Conservation (phyloP, 2,888 invertebrate genomes). For the Agrenia bidenticulata region DNA sequence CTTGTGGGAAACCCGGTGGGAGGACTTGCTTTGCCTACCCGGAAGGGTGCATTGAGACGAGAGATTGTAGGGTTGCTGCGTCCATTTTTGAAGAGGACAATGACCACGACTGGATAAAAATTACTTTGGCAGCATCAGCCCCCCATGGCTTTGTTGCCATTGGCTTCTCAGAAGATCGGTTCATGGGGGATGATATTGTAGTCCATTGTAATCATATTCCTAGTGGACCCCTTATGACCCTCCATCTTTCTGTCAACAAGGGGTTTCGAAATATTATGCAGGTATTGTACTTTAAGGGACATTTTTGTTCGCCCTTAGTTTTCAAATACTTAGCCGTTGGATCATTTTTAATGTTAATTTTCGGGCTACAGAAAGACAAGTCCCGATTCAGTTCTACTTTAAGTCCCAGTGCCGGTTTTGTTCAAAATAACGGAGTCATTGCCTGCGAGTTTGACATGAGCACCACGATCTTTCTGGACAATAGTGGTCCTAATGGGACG, state of each 20-base stretch:
- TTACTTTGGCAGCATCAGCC: slow-evolving; percentile 22
- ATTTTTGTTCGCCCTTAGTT: neutral
- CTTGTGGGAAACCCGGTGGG: slow-evolving; percentile 69
- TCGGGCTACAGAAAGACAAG: neutral
- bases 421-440: slow-evolving; percentile 12
- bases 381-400: neutral
- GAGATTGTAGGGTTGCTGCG: slow-evolving; percentile 61
- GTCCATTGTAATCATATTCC: slow-evolving; percentile 14
- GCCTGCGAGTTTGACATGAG: slow-evolving; percentile 12
- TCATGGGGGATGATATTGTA: slow-evolving; percentile 26
- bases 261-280: neutral
- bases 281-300: neutral
- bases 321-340: neutral
- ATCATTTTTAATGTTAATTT: neutral
- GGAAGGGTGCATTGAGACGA: slow-evolving; percentile 63
- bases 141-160: slow-evolving; percentile 67
- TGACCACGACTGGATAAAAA: slow-evolving; percentile 3
- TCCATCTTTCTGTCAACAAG: slow-evolving; percentile 14
- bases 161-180: slow-evolving; percentile 65
- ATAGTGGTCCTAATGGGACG: neutral
- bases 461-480: neutral
- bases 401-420: slow-evolving; percentile 4
- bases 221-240: slow-evolving; percentile 3
- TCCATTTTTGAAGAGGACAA: slow-evolving; percentile 8
- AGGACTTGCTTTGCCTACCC: slow-evolving; percentile 73